Evolutionary conservation across 2,888 invertebrate genomes (phyloP), one percentile per base, ranked within the genome.

Genomic region (Cantharis rufa): DNA sequence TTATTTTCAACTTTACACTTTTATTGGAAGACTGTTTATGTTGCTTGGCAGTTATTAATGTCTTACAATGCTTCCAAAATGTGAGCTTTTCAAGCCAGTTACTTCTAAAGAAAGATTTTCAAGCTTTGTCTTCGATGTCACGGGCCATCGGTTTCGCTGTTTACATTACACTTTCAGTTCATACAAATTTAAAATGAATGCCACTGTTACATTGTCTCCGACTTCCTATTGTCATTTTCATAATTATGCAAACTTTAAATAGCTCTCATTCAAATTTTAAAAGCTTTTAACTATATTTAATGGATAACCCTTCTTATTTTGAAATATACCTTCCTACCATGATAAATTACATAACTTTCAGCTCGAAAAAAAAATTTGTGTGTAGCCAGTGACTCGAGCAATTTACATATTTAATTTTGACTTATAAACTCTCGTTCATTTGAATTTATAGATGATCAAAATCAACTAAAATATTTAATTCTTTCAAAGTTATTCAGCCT

Each of bases 21-120:
- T 80, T 78, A 80, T 80, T 75, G 74, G 79, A 76, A 75, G 69
- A 48, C 75, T 79, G 81, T 81, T 81, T 80, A 81, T 81, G 79
- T 80, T 80, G 76, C 28, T 70, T 77, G 77, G 75, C 79, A 80
- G 77, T 77, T 80, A 80, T 79, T 79, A 80, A 80, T 80, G 76
- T 79, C 77, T 72, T 76, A 73, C 76, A 78, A 76, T 74, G 78
- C 73, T 75, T 75, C 72, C 69, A 77, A 80, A 79, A 80, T 79
- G 79, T 78, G 78, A 76, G 72, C 75, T 72, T 80, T 80, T 78
- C 77, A 75, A 77, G 70, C 70, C 71, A 75, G 62, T 79, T 77
- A 71, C 79, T 66, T 68, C 76, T 64, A 71, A 76, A 79, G 70
- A 75, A 75, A 77, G 77, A 78, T 79, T 72, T 70, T 71, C 76